phyloP scores from a whole-genome alignment of 2,113 vertebrate genomes.

The Nothoprocta perdicaria region DNA sequence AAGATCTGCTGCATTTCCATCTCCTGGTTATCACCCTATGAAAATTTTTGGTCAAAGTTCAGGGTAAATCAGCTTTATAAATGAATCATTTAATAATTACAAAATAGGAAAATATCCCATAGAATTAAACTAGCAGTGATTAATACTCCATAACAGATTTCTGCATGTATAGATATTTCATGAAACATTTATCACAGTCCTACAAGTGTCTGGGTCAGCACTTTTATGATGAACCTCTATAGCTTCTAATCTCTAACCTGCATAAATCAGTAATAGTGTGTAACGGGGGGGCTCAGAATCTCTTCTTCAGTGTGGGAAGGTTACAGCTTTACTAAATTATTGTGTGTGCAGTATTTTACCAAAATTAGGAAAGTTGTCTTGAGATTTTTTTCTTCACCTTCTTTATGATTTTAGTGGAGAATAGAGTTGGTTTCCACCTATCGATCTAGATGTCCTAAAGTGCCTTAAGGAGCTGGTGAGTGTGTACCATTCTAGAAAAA shows the following conservation, averaged over 20 bases:
- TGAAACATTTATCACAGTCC: slow-evolving; percentile 43
- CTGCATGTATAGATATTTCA: slow-evolving; percentile 1
- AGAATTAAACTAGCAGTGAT: slow-evolving; percentile 17
- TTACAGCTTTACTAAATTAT: slow-evolving; percentile 9
- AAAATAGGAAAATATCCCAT: slow-evolving; percentile 43
- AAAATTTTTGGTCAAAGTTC: neutral
- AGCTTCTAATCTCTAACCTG: neutral
- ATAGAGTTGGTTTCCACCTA: neutral
- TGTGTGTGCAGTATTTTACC: neutral
- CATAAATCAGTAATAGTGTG: slow-evolving; percentile 36
- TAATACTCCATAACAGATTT: slow-evolving; percentile 28
- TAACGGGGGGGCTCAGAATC: neutral
- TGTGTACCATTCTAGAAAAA: neutral
- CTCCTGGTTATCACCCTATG: neutral
- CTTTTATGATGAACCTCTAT: slow-evolving; percentile 11
- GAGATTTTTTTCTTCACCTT: neutral
- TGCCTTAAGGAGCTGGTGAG: neutral
- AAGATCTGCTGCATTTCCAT: neutral
- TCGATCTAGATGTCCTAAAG: slow-evolving; percentile 21
- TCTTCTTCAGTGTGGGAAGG: neutral
- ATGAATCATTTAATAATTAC: slow-evolving; percentile 44
- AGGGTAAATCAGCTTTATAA: slow-evolving; percentile 7
- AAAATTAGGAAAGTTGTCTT: neutral
- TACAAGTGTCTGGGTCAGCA: slow-evolving; percentile 33
- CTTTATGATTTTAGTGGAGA: neutral